These are phyloP conservation scores for Pontoporia blainvillei DNA, from an alignment of 2,113 vertebrate species.

Conservation along the genomic window DNA sequence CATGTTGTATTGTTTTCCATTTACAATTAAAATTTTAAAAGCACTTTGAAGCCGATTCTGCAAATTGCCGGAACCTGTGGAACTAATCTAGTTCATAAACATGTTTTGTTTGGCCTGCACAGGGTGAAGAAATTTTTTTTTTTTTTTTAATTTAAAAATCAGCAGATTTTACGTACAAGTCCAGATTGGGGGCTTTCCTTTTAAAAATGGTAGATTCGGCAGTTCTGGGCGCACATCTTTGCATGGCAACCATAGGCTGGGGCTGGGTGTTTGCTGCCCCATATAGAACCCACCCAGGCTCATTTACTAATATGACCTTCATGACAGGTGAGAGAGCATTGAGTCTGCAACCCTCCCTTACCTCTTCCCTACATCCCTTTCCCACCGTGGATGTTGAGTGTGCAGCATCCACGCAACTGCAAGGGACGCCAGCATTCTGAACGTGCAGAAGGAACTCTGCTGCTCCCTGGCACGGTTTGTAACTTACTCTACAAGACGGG, in stretches of 20 bases:
- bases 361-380: not conserved
- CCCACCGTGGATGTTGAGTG: not conserved
- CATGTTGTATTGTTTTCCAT: not conserved
- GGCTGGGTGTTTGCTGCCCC: not conserved
- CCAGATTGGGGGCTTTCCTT: not conserved
- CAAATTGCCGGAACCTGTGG: not conserved
- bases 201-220: not conserved
- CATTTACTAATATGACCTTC: not conserved
- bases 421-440: not conserved
- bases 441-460: too few species aligned
- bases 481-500: not conserved
- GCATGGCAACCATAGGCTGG: not conserved
- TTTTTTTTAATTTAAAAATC: not conserved
- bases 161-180: not conserved
- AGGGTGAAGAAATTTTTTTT: not conserved
- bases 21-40: not conserved
- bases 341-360: not conserved
- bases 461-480: too few species aligned
- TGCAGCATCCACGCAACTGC: too few species aligned
- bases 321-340: not conserved
- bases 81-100: not conserved
- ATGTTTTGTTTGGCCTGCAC: not conserved
- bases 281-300: fast-evolving
- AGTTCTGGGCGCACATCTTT: not conserved
- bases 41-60: not conserved